These are phyloP conservation scores for Phoeniculus purpureus DNA, from an alignment of 2,797 vertebrate genomes.

Conservation along the genomic window DNA sequence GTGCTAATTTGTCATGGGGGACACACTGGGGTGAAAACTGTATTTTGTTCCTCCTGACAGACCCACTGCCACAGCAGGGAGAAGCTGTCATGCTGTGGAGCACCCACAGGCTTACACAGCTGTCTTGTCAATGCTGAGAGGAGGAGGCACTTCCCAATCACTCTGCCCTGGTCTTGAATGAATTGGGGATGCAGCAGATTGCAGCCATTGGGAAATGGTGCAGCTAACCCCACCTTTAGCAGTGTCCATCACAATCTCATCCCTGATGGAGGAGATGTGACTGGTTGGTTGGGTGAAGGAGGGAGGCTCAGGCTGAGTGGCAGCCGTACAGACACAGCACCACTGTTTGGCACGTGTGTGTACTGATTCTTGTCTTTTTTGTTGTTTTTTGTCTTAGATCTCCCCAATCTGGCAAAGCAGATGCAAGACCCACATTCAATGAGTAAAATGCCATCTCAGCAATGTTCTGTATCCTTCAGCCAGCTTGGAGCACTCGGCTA, in stretches of 20 bases:
- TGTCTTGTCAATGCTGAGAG: neutral
- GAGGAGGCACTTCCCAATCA: neutral
- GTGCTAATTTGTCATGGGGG: neutral
- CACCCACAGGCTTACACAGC: rapidly evolving
- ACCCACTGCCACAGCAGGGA: neutral
- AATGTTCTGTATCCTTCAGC: neutral
- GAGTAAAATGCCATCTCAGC: neutral
- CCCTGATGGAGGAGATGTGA: neutral
- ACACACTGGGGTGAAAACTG: neutral
- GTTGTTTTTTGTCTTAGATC: neutral
- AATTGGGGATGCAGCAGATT: neutral
- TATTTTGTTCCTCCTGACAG: neutral
- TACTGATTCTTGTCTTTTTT: neutral
- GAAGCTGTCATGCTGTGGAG: neutral
- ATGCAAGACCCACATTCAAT: neutral
- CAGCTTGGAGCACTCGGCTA: neutral
- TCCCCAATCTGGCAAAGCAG: neutral
- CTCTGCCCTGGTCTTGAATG: rapidly evolving
- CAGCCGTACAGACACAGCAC: neutral
- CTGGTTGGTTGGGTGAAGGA: neutral
- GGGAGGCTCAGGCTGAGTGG: neutral
- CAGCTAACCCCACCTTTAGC: neutral
- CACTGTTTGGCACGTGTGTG: no score
- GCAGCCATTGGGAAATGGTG: neutral
- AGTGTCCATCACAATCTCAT: neutral